These are phyloP conservation scores for Platichthys stellatus DNA, from an alignment of 2,113 vertebrate genomes.

Conservation along the genomic window DNA sequence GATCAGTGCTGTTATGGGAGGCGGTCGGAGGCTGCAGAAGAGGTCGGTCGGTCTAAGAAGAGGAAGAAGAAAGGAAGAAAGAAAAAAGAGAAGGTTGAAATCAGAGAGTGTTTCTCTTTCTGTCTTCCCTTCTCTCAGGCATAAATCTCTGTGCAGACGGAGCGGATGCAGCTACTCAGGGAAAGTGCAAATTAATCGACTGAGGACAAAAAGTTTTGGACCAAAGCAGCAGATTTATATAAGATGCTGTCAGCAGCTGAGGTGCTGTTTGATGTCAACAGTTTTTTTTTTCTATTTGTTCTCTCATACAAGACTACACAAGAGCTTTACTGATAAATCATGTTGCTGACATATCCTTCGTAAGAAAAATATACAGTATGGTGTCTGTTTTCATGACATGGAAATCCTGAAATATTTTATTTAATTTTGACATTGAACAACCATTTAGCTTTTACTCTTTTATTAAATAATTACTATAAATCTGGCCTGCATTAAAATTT, in stretches of 20 bases:
- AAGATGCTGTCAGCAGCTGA: constrained; percentile 26
- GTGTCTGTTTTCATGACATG: neutral
- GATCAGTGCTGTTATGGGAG: constrained; percentile 73
- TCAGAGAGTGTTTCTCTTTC: constrained; percentile 62
- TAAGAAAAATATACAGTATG: neutral
- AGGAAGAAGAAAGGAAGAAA: constrained; percentile 37
- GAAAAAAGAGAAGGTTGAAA: constrained; percentile 64
- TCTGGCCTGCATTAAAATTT: too few species aligned
- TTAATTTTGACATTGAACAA: too few species aligned
- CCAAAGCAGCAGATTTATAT: constrained; percentile 36
- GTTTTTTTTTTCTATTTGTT: constrained; percentile 3
- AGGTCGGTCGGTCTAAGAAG: constrained; percentile 42
- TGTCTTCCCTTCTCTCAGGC: constrained; percentile 54
- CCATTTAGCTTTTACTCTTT: too few species aligned
- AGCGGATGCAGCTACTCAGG: constrained; percentile 75
- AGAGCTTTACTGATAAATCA: neutral
- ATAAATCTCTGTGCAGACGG: constrained; percentile 75
- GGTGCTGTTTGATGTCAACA: constrained; percentile 26
- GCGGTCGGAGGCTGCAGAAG: constrained; percentile 53
- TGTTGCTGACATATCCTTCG: neutral
- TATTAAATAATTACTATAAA: too few species aligned
- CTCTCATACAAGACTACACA: neutral
- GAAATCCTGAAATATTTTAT: too few species aligned
- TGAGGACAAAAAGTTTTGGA: constrained; percentile 51
- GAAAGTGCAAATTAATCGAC: constrained; percentile 78